Evolutionary conservation across 2,797 vertebrate species (phyloP).

Genomic region (Enteromius anoplus): DNA sequence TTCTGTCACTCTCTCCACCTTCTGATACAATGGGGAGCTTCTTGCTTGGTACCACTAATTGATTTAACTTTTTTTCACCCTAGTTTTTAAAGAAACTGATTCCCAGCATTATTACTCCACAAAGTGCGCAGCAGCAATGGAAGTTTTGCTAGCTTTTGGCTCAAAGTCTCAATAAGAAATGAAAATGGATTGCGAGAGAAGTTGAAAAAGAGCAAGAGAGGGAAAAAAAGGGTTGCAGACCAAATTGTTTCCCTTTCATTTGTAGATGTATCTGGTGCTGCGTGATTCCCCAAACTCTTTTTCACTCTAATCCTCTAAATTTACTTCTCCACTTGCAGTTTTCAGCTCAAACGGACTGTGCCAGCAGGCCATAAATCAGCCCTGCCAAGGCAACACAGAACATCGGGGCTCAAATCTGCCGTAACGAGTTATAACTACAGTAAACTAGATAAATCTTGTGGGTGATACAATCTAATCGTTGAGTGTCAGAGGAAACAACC

Average conservation of each 20-base stretch:
- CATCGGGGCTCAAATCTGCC: constrained; percentile 42
- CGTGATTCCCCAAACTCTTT: constrained; percentile 42
- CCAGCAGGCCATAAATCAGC: constrained; percentile 42
- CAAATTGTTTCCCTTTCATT: constrained; percentile 47
- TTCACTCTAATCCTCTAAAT: constrained; percentile 35
- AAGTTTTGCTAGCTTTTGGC: constrained; percentile 48
- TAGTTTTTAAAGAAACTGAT: constrained; percentile 11
- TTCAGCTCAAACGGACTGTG: constrained; percentile 16
- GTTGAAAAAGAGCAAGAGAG: not conserved
- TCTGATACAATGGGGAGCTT: not conserved
- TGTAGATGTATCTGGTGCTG: constrained; percentile 33
- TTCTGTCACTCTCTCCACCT: not conserved
- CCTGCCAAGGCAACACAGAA: constrained; percentile 20
- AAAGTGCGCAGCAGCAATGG: constrained; percentile 4
- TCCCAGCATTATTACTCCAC: not conserved
- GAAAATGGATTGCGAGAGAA: not conserved
- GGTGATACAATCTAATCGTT: constrained; percentile 55
- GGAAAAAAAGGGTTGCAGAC: not conserved
- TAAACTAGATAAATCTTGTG: constrained; percentile 54
- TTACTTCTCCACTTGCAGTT: constrained; percentile 26
- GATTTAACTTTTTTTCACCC: not conserved
- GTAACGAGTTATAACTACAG: constrained; percentile 49
- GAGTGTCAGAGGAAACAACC: constrained; percentile 53
- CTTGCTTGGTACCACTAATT: constrained; percentile 37
- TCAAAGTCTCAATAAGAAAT: constrained; percentile 19